Conservation (phyloP, 2,888 invertebrate species). For the Eupithecia inturbata region DNA sequence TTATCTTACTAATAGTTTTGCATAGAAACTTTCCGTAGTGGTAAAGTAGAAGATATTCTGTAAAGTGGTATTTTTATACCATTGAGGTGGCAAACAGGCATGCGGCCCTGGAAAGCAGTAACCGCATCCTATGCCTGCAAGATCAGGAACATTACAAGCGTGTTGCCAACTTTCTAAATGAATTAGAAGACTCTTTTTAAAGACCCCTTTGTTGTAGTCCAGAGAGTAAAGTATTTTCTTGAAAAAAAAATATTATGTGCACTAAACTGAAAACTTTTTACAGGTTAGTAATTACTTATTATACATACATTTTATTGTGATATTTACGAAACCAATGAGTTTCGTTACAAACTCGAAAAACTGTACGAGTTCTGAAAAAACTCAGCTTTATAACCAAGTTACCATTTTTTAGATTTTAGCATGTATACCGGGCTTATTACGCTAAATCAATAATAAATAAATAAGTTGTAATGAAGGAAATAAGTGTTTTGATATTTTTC, state of each 20-base stretch:
- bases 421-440: no score
- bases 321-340: not conserved
- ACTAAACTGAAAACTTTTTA: not conserved
- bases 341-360: not conserved
- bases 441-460: no score
- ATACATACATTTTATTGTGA: not conserved
- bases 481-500: no score
- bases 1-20: not conserved
- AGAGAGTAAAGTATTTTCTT: not conserved
- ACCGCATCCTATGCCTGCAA: not conserved
- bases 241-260: not conserved
- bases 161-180: not conserved
- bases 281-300: not conserved
- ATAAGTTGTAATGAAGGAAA: no score
- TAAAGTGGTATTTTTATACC: no score
- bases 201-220: not conserved
- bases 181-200: no score
- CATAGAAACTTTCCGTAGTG: not conserved
- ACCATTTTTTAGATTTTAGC: not conserved
- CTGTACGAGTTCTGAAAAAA: not conserved
- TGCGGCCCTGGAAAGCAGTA: not conserved
- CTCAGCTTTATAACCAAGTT: not conserved
- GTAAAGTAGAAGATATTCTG: not conserved
- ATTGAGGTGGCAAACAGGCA: no score
- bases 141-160: not conserved